Conservation (phyloP, 2,888 invertebrate species). For the Diploptera punctata region DNA sequence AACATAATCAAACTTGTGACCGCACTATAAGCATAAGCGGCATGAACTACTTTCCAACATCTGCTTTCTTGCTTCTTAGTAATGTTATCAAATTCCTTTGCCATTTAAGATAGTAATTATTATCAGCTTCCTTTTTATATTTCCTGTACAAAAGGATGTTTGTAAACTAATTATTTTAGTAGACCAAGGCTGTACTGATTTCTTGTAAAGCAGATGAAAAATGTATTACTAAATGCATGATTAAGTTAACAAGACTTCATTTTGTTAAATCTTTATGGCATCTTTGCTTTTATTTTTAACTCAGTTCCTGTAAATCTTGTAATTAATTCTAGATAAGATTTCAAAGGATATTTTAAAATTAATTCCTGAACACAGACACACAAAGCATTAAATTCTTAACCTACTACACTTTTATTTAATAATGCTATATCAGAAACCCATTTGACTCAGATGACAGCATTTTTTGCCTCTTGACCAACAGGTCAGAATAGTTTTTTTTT, state of each 20-base stretch:
- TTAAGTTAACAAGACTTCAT: background rate
- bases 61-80: background rate
- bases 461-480: no score
- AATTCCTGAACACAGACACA: no score
- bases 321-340: no score
- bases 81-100: background rate
- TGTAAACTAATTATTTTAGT: background rate
- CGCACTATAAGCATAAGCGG: background rate
- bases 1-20: background rate
- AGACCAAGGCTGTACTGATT: background rate
- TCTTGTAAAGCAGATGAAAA: background rate
- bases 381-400: no score
- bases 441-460: no score
- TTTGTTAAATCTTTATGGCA: no score
- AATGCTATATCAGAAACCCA: no score
- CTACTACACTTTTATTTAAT: no score
- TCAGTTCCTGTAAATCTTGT: no score
- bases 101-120: background rate
- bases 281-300: no score
- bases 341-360: no score
- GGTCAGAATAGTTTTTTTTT: no score
- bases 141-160: constrained; percentile 12
- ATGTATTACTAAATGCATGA: background rate
- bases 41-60: background rate
- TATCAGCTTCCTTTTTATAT: background rate